Base-by-base conservation (phyloP, 2,113 vertebrate genomes). In the Ahaetulla prasina region DNA sequence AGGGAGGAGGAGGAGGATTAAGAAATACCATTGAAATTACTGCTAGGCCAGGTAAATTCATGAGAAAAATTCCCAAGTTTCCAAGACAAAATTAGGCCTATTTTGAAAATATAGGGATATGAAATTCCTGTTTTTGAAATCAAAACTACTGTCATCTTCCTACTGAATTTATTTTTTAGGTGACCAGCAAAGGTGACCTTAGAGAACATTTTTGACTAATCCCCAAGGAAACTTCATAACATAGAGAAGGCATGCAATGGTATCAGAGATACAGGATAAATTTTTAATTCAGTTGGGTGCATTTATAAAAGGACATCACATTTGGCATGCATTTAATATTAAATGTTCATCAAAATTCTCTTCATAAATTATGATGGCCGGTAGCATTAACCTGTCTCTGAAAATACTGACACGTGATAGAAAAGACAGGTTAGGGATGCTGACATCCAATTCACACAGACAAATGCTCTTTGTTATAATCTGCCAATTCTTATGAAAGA, bases 231-330 rank as follows among this genome's bases (percentile, higher is more conserved):
- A 39, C 89, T 43, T 94, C 92, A 91, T 93, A 95, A 89, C 53
- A 93, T 49, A 94, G 93, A 93, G 74, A 95, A 94, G 30, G 45
- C 87, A 89, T 74, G 95, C 94, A 85, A 95, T 95, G 95, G 95
- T 94, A 90, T 90, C 93, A 53, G 92, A 96, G 96, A 97, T 94
- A 96, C 95, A 95, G 97, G 94, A 90, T 89, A 96, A 96, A 94
- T 96, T 97, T 97, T 94, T 95, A 96, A 97, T 95, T 96, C 68
- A 95, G 97, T 96, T 84, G 94, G 92, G 94, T 93, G n/a, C 12
- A 94, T 91, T 96, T 96, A 96, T 95, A 95, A 97, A 96, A 96
- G 95, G 91, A 43, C 92, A 96, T 88, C 95, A 93, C 95, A 92
- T 96, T 85, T 94, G 91, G 63, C 14, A 92, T 87, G 47, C 27